Conservation (phyloP, 2,888 invertebrate species). For the Scotopteryx bipunctaria region DNA sequence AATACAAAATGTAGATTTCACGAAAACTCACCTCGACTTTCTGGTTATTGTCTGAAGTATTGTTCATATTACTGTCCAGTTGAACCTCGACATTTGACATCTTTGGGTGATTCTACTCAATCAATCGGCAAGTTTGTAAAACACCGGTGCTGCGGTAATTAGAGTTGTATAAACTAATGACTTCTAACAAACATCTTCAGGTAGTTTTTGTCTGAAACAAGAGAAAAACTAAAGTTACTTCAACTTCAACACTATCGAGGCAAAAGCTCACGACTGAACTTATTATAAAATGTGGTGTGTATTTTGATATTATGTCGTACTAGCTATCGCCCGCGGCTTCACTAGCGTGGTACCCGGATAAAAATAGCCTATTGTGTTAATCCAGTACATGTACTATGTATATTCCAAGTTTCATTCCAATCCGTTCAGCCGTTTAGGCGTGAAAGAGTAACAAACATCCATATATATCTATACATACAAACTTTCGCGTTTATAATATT, state of each 20-base stretch:
- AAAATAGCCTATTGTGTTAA: no score
- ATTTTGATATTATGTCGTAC: no score
- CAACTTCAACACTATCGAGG: no score
- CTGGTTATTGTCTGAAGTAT: constrained; percentile 47
- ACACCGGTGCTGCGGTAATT: constrained; percentile 1
- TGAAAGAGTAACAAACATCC: no score
- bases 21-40: constrained; percentile 56
- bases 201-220: constrained; percentile 30
- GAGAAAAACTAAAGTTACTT: not conserved
- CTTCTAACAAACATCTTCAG: constrained; percentile 22
- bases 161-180: constrained; percentile 12
- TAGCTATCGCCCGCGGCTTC: no score
- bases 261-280: not conserved
- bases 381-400: no score
- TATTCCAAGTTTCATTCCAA: no score
- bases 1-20: not conserved
- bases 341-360: no score
- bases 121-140: not conserved
- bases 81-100: constrained; percentile 60
- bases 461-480: no score
- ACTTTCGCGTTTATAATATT: no score
- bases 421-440: no score
- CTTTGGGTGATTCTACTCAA: constrained; percentile 10
- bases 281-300: not conserved
- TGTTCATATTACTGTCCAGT: constrained; percentile 71